These are phyloP conservation scores for Turnix velox DNA, from an alignment of 2,113 vertebrate species.

Conservation along the genomic window DNA sequence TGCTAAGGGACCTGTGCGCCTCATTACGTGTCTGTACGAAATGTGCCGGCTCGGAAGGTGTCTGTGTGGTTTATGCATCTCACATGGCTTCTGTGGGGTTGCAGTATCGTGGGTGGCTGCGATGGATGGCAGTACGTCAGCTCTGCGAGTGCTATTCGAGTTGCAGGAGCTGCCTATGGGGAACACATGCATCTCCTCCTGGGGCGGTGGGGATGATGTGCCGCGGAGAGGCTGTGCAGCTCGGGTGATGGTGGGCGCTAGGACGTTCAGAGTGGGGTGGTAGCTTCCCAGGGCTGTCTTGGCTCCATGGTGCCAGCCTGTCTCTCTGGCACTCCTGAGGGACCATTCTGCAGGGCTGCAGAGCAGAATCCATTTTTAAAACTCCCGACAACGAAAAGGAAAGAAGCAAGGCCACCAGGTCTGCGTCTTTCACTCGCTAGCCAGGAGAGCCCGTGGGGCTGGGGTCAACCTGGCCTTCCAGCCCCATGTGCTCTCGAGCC, in stretches of 20 bases:
- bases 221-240: constrained; percentile 69
- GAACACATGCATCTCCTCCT: constrained; percentile 70
- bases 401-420: constrained; percentile 63
- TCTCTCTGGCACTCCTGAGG: constrained; percentile 70
- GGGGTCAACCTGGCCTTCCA: constrained; percentile 55
- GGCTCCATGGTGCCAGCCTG: constrained; percentile 69
- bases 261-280: constrained; percentile 68
- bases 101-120: constrained; percentile 68
- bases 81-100: constrained; percentile 67
- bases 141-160: constrained; percentile 63
- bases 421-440: background rate
- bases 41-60: constrained; percentile 61
- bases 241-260: constrained; percentile 69
- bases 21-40: constrained; percentile 30
- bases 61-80: constrained; percentile 64
- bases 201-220: constrained; percentile 72
- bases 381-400: constrained; percentile 60
- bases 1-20: constrained; percentile 53
- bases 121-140: constrained; percentile 62
- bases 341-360: constrained; percentile 70
- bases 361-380: constrained; percentile 70
- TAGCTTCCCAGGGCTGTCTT: constrained; percentile 68
- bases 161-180: constrained; percentile 70
- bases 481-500: constrained; percentile 46
- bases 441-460: constrained; percentile 23